These are phyloP conservation scores for Laticauda colubrina DNA, from an alignment of 2,113 vertebrate genomes.

Conservation along the genomic window DNA sequence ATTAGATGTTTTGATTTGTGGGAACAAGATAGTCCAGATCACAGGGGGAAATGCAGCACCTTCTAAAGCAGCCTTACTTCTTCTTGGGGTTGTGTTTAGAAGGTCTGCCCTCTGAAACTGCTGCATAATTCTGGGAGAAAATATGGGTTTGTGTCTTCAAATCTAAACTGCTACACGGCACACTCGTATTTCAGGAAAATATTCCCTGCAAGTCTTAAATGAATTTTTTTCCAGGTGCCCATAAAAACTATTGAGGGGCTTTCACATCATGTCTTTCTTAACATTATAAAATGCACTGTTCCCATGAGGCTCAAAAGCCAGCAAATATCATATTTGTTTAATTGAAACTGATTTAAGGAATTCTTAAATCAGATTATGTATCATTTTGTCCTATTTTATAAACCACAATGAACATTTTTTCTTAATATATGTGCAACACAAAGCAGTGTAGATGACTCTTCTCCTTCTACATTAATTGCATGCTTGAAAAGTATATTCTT, in stretches of 20 bases:
- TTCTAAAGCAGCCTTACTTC: not conserved
- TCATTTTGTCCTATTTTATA: not conserved
- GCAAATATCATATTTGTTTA: not conserved
- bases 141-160: not conserved
- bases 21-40: not conserved
- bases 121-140: not conserved
- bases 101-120: not conserved
- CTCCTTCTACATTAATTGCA: not conserved
- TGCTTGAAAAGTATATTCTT: not conserved
- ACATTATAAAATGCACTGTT: not conserved
- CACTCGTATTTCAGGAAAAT: not conserved
- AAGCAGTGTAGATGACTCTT: not conserved
- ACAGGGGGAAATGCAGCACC: not conserved
- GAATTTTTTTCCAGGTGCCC: not conserved
- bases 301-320: not conserved
- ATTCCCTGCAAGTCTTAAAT: not conserved
- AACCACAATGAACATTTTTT: not conserved
- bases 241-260: not conserved
- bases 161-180: not conserved
- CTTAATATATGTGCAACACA: not conserved
- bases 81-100: not conserved
- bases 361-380: not conserved
- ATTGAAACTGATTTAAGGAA: not conserved
- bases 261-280: no score
- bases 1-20: not conserved